A percentile compares a stretch with the other conserved stretches of the same genome.
Evolutionary conservation across 2,113 vertebrate genomes (phyloP).

Genomic region (Chaetodon trifascialis): DNA sequence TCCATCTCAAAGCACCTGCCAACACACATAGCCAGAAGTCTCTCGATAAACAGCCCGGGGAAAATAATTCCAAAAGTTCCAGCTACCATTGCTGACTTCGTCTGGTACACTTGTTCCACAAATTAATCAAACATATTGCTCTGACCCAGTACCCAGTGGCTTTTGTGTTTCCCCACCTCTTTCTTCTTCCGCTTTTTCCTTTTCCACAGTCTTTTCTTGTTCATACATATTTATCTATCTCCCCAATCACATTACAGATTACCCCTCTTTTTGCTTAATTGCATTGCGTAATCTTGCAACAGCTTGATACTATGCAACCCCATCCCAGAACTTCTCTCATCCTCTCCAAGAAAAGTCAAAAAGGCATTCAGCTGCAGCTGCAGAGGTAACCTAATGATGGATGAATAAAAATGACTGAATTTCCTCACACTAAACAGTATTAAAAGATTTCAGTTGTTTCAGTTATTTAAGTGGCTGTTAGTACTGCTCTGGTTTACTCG

Average conservation of each 20-base stretch:
- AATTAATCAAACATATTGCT: slow-evolving; percentile 57
- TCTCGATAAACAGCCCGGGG: slow-evolving; percentile 57
- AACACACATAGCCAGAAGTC: slow-evolving; percentile 58
- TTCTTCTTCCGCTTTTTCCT: not conserved
- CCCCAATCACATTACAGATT: slow-evolving; percentile 43
- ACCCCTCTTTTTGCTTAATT: slow-evolving; percentile 58
- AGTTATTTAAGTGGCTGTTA: not conserved
- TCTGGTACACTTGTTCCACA: slow-evolving; percentile 31
- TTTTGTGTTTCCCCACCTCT: not conserved
- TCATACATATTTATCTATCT: slow-evolving; percentile 25
- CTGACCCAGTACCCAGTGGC: slow-evolving; percentile 35
- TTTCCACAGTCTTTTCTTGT: slow-evolving; percentile 10
- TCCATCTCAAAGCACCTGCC: slow-evolving; percentile 68
- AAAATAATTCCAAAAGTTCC: slow-evolving; percentile 58
- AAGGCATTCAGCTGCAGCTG: slow-evolving; percentile 31
- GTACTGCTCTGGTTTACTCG: not conserved
- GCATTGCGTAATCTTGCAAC: slow-evolving; percentile 63
- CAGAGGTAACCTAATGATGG: slow-evolving; percentile 32
- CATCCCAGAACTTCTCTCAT: not conserved
- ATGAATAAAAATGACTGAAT: slow-evolving; percentile 30
- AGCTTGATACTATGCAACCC: slow-evolving; percentile 43
- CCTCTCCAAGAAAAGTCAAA: not conserved
- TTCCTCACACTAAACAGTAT: slow-evolving; percentile 11
- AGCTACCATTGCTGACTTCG: slow-evolving; percentile 40
- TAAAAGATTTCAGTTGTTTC: slow-evolving; percentile 10